Evolutionary conservation across 2,113 vertebrate genomes (phyloP).

Genomic region (Gallinago media): DNA sequence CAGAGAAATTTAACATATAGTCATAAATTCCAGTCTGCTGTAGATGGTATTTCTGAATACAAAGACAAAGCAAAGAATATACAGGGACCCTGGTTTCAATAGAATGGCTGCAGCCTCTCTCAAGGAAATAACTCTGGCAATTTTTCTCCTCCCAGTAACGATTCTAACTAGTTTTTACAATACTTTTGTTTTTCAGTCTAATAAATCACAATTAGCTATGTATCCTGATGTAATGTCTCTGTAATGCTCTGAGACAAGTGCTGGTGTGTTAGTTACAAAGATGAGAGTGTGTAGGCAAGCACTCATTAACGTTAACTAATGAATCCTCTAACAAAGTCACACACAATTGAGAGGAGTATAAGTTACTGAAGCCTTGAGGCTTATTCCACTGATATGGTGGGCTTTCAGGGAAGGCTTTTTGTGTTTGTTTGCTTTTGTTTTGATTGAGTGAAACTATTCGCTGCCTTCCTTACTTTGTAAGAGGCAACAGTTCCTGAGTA

Average conservation of each 20-base stretch:
- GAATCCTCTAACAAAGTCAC: neutral
- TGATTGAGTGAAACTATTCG: neutral
- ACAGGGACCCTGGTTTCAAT: neutral
- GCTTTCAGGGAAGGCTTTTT: neutral
- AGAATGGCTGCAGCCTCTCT: neutral
- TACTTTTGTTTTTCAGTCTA: neutral
- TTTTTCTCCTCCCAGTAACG: neutral
- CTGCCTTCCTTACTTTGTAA: neutral
- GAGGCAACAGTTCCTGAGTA: neutral
- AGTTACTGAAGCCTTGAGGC: neutral
- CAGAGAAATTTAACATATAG: neutral
- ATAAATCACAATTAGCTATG: neutral
- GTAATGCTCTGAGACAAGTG: slow-evolving; percentile 4
- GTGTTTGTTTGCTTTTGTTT: neutral
- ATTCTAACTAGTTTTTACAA: neutral
- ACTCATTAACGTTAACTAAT: slow-evolving; percentile 14
- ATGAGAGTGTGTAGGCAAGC: neutral
- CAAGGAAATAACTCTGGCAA: neutral
- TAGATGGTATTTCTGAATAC: neutral
- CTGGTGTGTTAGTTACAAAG: neutral
- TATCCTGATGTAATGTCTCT: neutral
- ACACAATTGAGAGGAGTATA: neutral
- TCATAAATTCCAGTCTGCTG: neutral
- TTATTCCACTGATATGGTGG: neutral
- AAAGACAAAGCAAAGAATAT: neutral